These are phyloP conservation scores for Patella ulyssiponensis DNA, from an alignment of 2,888 invertebrate genomes.

Conservation along the genomic window DNA sequence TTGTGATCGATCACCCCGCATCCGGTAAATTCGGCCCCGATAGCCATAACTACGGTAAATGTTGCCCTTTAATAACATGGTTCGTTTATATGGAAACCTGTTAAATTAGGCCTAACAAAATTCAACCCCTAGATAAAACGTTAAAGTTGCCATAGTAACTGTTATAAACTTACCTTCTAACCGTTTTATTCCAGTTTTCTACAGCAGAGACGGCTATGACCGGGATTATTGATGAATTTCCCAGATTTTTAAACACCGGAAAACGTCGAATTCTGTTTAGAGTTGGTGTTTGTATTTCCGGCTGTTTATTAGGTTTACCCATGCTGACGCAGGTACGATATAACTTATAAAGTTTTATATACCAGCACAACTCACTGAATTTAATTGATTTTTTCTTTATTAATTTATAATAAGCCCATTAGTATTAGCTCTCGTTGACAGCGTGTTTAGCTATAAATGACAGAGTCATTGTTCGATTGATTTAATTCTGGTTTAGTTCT, in stretches of 20 bases:
- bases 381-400: no score
- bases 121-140: background rate
- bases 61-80: background rate
- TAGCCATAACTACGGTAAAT: no score
- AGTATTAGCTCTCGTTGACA: no score
- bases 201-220: conserved; percentile 45
- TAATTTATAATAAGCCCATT: no score
- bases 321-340: conserved; percentile 34
- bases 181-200: conserved; percentile 39
- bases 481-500: no score
- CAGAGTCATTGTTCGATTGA: no score
- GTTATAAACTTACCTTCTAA: background rate
- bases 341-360: no score
- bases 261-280: conserved; percentile 61
- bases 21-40: no score
- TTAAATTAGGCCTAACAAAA: no score
- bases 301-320: conserved; percentile 69
- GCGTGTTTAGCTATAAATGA: no score
- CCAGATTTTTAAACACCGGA: conserved; percentile 44
- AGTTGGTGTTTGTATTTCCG: conserved; percentile 59
- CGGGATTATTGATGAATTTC: conserved; percentile 44
- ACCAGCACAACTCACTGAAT: no score
- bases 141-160: background rate
- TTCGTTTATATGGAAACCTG: background rate
- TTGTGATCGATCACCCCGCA: no score